Base-by-base conservation (phyloP, 2,888 invertebrate genomes). In the Meloe dianella region DNA sequence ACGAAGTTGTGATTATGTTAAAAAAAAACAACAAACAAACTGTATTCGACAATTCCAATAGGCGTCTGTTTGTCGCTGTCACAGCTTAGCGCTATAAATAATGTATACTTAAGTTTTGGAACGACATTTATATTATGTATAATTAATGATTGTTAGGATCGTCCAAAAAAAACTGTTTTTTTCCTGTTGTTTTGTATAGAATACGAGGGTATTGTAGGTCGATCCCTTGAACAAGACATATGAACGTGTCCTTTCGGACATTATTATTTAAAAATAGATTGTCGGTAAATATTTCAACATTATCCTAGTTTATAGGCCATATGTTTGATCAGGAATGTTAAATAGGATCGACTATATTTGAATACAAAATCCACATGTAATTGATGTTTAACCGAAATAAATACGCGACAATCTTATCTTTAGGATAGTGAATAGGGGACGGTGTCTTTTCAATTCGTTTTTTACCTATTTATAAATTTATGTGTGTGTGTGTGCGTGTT, bases 351-450 rank as follows among this genome's bases (percentile, higher is more conserved):
- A 12, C 10, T 51, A 51, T 24, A 22, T 51, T 22, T 22, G 12
- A 27, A 24, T 51, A 51, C 12, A 51, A 51, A 51, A 24, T 6
- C 22, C 2, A 22, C 22, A 22, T 68, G 77, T 77, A 78, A 78
- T 78, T 77, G 77, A 76, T 73, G 74, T 71, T 73, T 71, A 68
- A 69, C 69, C 73, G 66, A 70, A 65, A 76, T 76, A 76, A 77
- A 77, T 76, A 74, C 69, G 71, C 67, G 71, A 71, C 69, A 73
- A 74, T 75, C 75, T 78, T 77, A 77, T 77, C 76, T 65, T 73
- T 73, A 65, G 73, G 70, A 70, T 69, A 67, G 69, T 69, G 51
- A 22, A 51, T 51, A 51, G 51, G 12, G 22, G 51, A 51, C 51
- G 51, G 51, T 51, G 12, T 51, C 51, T 51, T 51, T 51, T 22